Conservation (phyloP, 2,797 vertebrate genomes). For the Tokudaia tokunoshimensis region DNA sequence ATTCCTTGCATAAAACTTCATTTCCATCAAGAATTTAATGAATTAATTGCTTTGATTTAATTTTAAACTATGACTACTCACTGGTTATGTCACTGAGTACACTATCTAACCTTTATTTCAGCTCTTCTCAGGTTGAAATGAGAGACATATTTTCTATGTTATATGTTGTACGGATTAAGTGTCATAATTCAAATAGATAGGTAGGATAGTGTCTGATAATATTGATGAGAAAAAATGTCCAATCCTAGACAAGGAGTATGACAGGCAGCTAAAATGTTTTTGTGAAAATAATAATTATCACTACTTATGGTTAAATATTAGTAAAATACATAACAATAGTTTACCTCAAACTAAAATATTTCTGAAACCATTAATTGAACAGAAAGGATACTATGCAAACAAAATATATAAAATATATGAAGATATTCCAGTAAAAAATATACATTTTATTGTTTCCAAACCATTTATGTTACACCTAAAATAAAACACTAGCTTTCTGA, state of each 20-base stretch:
- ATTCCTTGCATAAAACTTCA: not conserved
- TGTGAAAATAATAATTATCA: not conserved
- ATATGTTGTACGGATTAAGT: not conserved
- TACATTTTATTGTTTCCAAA: not conserved
- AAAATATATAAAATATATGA: not conserved
- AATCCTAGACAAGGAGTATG: not conserved
- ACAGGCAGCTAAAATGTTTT: not conserved
- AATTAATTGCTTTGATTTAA: not conserved
- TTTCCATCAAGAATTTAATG: not conserved
- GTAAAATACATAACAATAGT: not conserved
- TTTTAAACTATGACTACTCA: not conserved
- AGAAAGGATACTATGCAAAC: not conserved
- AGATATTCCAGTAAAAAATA: not conserved
- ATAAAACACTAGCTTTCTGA: not conserved
- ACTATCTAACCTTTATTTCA: not conserved
- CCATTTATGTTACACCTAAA: not conserved
- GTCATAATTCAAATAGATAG: not conserved
- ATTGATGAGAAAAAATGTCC: not conserved
- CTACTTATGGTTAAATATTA: not conserved
- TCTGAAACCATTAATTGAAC: slow-evolving; percentile 1
- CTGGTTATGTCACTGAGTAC: not conserved
- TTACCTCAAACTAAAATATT: not conserved
- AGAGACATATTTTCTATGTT: not conserved
- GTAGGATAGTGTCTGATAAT: not conserved
- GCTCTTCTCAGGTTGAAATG: slow-evolving; percentile 2